Conservation (phyloP, 2,797 vertebrate species). For the Acanthornis magna region DNA sequence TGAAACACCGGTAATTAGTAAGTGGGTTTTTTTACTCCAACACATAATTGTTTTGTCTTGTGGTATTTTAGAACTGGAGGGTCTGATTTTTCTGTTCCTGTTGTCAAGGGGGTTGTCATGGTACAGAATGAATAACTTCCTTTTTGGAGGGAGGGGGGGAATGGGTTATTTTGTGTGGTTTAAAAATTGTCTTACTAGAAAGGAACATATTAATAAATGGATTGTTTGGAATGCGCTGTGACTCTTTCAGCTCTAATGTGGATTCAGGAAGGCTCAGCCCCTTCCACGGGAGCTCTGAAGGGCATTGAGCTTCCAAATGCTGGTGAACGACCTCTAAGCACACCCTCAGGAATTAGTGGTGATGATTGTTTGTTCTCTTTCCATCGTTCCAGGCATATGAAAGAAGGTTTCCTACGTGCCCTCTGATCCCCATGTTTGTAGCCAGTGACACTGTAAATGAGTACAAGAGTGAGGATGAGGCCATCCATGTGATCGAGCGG, state of each 20-base stretch:
- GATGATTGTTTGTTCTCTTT: not conserved
- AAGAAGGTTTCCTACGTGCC: slow-evolving; percentile 93
- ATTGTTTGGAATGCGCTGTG: not conserved
- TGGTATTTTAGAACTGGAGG: slow-evolving; percentile 10
- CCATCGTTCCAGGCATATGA: slow-evolving; percentile 86
- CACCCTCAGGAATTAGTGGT: not conserved
- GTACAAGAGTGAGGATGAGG: slow-evolving; percentile 85
- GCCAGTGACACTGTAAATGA: slow-evolving; percentile 89
- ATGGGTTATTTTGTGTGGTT: not conserved
- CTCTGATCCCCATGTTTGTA: slow-evolving; percentile 97
- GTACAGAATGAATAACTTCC: not conserved
- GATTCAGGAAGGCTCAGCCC: not conserved
- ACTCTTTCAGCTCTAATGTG: not conserved
- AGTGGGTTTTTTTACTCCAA: not conserved
- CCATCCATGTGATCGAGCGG: slow-evolving; percentile 83
- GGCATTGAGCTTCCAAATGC: not conserved
- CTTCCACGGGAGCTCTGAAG: not conserved
- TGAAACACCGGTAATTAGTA: slow-evolving; percentile 31
- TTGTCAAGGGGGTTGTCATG: not conserved
- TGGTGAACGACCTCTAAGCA: accelerated
- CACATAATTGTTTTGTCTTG: not conserved
- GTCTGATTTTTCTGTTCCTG: not conserved
- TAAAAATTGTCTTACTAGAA: not conserved
- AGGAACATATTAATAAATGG: not conserved
- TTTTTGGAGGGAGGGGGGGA: not conserved